These are phyloP conservation scores for Peromyscus leucopus DNA, from an alignment of 2,113 vertebrate genomes.

Conservation along the genomic window DNA sequence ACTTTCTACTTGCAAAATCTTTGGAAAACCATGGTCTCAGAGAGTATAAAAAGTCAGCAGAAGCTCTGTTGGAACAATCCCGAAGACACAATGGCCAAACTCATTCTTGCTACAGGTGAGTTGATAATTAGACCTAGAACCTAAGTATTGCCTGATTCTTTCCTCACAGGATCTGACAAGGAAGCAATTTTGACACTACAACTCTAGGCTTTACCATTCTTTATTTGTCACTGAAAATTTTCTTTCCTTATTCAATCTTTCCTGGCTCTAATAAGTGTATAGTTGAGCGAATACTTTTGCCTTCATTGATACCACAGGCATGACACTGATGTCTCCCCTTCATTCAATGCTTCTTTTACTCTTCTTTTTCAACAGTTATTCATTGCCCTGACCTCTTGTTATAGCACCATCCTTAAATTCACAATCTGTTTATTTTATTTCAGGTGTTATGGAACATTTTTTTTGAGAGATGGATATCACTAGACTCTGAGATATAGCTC, in stretches of 20 bases:
- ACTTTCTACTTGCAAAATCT: neutral
- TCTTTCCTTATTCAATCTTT: neutral
- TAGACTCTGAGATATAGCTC: neutral
- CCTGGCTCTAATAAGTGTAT: no score
- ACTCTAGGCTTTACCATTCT: no score
- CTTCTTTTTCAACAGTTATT: neutral
- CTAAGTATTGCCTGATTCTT: neutral
- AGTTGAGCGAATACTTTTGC: neutral
- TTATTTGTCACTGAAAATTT: neutral
- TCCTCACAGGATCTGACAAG: neutral
- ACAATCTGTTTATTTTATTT: neutral
- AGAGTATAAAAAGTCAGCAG: neutral
- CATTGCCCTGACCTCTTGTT: neutral
- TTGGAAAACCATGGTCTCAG: neutral
- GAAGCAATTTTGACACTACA: no score
- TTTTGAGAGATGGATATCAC: neutral
- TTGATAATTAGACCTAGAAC: neutral
- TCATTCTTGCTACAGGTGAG: neutral
- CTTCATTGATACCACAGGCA: neutral
- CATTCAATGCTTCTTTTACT: neutral
- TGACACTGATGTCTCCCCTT: neutral
- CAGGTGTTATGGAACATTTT: neutral
- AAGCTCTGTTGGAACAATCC: neutral
- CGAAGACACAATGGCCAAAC: neutral
- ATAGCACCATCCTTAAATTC: neutral